These are phyloP conservation scores for Myotis brandtii DNA, from an alignment of 2,113 vertebrate species.

Conservation along the genomic window DNA sequence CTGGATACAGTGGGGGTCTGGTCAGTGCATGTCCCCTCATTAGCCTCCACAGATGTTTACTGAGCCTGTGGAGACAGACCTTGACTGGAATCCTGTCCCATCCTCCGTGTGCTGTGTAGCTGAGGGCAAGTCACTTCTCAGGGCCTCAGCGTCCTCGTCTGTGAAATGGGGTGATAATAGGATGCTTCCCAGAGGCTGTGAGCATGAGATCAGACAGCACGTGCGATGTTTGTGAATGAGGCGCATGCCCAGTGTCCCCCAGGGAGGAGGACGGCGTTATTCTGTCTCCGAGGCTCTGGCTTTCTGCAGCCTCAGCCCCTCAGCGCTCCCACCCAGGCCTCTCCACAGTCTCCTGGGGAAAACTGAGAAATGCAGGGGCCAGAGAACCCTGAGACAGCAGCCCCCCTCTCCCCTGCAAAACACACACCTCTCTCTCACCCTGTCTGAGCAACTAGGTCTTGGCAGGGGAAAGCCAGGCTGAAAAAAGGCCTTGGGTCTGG, in stretches of 20 bases:
- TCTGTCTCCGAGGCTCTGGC: neutral
- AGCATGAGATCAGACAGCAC: accelerated
- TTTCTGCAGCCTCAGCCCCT: neutral
- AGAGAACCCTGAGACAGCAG: accelerated
- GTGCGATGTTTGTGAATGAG: accelerated
- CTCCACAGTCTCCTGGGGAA: neutral
- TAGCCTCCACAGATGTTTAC: neutral
- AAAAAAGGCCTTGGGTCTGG: neutral
- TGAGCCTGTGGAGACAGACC: neutral
- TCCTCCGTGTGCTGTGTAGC: neutral
- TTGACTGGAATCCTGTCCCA: neutral
- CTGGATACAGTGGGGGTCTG: neutral
- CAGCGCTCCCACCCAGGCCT: neutral
- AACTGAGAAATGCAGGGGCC: neutral
- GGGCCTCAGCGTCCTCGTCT: neutral
- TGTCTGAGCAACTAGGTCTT: neutral
- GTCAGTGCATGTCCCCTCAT: accelerated
- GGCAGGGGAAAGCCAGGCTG: neutral
- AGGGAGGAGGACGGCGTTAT: neutral
- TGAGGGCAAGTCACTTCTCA: neutral
- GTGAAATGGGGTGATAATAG: neutral
- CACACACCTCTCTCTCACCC: neutral
- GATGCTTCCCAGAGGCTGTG: accelerated
- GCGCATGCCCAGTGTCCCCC: accelerated
- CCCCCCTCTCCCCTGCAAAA: neutral